phyloP scores from a whole-genome alignment of 2,888 invertebrate genomes.

The Heliconius erato region DNA sequence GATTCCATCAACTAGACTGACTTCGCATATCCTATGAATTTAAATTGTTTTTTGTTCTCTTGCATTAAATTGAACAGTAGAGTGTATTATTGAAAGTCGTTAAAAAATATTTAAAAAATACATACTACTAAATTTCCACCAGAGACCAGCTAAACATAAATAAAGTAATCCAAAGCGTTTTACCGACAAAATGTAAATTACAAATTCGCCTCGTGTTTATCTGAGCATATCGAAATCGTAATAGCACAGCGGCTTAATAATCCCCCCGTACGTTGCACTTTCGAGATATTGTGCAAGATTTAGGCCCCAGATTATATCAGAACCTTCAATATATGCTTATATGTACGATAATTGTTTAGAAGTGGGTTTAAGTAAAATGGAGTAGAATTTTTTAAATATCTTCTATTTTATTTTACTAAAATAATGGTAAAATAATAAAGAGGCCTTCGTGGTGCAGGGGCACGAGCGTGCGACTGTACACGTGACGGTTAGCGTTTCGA shows the following conservation, averaged over 20 bases:
- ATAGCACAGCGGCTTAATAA: slow-evolving; percentile 27
- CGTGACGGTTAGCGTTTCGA: too few species aligned
- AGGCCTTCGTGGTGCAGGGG: too few species aligned
- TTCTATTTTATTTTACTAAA: too few species aligned
- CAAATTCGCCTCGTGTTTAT: background rate
- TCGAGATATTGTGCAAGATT: slow-evolving; percentile 22
- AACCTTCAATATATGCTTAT: background rate
- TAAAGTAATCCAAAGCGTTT: background rate
- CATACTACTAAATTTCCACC: background rate
- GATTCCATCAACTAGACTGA: too few species aligned
- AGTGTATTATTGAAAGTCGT: background rate
- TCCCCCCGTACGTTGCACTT: slow-evolving; percentile 29
- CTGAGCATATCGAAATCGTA: slow-evolving; percentile 28
- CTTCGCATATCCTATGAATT: too few species aligned
- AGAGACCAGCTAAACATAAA: background rate
- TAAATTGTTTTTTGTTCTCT: too few species aligned
- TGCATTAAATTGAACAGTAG: too few species aligned
- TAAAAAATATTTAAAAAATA: background rate
- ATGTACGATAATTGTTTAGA: slow-evolving; percentile 11
- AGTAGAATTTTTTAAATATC: too few species aligned
- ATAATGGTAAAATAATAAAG: too few species aligned
- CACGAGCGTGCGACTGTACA: too few species aligned
- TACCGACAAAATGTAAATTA: slow-evolving; percentile 1
- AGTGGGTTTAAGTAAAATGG: background rate
- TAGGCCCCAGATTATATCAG: slow-evolving; percentile 24